phyloP scores from a whole-genome alignment of 2,797 vertebrate species.

The Pantherophis alleghaniensis region DNA sequence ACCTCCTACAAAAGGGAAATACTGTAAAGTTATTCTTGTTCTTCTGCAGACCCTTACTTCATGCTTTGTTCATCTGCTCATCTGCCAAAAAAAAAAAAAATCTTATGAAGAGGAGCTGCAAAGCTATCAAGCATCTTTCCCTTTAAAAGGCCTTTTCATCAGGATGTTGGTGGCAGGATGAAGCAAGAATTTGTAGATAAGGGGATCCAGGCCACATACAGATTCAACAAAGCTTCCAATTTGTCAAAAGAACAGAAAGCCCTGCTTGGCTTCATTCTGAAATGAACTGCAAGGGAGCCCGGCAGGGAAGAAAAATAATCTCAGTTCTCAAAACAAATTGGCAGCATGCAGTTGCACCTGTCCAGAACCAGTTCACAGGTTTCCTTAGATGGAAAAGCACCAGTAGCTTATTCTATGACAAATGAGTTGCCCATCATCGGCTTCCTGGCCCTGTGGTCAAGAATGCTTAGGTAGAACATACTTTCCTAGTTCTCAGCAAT shows the following conservation, averaged over 20 bases:
- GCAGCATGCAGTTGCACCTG: neutral
- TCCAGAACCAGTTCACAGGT: neutral
- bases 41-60: neutral
- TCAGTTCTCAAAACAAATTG: neutral
- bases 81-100: neutral
- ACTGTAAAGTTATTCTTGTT: neutral
- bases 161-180: neutral
- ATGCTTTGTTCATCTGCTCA: neutral
- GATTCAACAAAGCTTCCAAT: neutral
- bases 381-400: neutral
- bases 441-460: neutral
- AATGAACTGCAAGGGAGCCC: neutral
- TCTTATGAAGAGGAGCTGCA: neutral
- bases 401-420: no score
- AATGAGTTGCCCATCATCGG: neutral
- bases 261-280: neutral
- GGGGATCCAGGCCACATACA: neutral
- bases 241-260: neutral
- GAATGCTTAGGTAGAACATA: neutral
- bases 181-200: neutral
- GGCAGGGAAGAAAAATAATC: neutral
- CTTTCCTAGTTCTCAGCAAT: neutral
- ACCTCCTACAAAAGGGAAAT: neutral
- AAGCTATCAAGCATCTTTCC: neutral
- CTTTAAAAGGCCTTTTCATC: neutral